phyloP scores from a whole-genome alignment of 2,113 vertebrate genomes.

The Bujurquina vittata region DNA sequence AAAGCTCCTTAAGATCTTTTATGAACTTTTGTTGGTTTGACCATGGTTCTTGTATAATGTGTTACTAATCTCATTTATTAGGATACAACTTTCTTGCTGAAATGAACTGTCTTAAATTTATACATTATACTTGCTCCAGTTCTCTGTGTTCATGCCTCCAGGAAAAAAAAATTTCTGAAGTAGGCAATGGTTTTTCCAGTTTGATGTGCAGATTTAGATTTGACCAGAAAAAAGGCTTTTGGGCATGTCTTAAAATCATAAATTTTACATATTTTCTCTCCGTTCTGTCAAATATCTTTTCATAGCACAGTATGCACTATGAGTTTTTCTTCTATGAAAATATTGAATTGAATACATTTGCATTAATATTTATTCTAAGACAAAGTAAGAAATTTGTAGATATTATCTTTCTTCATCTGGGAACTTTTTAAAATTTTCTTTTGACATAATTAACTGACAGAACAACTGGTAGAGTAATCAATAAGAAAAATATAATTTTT shows the following conservation, averaged over 20 bases:
- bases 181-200: neutral
- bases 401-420: neutral
- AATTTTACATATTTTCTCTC: neutral
- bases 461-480: neutral
- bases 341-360: neutral
- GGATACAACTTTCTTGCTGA: neutral
- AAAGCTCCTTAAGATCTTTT: neutral
- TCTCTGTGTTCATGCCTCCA: neutral
- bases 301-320: neutral
- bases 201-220: constrained; percentile 1
- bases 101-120: neutral
- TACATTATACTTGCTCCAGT: neutral
- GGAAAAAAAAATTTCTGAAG: neutral
- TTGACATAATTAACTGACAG: neutral
- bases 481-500: neutral
- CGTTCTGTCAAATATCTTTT: neutral
- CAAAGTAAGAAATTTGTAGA: neutral
- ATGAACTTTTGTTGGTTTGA: neutral
- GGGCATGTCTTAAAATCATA: neutral
- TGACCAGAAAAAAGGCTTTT: neutral
- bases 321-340: neutral
- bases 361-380: neutral
- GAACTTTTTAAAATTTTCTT: no score
- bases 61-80: neutral
- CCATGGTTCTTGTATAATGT: neutral